Evolutionary conservation across 2,888 invertebrate genomes (phyloP).

Genomic region (Choreutis nemorana): DNA sequence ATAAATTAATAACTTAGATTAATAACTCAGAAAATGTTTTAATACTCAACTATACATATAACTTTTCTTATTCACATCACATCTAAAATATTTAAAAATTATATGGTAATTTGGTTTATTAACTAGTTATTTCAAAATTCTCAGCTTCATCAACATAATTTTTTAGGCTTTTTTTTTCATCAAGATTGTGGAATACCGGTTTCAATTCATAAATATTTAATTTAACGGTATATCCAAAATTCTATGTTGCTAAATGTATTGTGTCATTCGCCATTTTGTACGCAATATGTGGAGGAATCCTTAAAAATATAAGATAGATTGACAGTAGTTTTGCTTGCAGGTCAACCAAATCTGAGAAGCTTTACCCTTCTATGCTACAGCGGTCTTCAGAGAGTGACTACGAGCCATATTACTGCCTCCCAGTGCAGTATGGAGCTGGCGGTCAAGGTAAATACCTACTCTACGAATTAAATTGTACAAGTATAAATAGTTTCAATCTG

Average conservation of each 20-base stretch:
- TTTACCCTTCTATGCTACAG: conserved; percentile 91
- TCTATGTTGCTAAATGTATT: conserved; percentile 22
- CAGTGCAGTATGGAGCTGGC: conserved; percentile 67
- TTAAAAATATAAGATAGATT: conserved; percentile 7
- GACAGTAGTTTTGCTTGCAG: conserved; percentile 49
- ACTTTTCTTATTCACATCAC: too few relatives aligned
- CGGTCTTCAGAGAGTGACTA: conserved; percentile 83
- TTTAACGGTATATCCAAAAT: too few relatives aligned
- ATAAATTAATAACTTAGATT: conserved; percentile 1
- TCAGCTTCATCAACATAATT: too few relatives aligned
- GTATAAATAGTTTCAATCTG: too few relatives aligned
- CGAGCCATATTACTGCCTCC: conserved; percentile 87
- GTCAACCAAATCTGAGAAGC: conserved; percentile 94
- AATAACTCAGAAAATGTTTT: too few relatives aligned
- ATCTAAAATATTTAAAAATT: too few relatives aligned
- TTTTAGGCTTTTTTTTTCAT: too few relatives aligned
- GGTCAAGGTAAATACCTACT: conserved; percentile 73
- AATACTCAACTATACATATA: too few relatives aligned
- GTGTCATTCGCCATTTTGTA: conserved; percentile 19
- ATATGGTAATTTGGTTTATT: too few relatives aligned
- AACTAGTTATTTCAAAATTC: too few relatives aligned
- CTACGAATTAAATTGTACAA: too few relatives aligned
- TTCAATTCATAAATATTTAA: neutral
- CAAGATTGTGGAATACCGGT: too few relatives aligned
- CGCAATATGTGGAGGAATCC: conserved; percentile 16